Conservation (phyloP, 2,888 invertebrate species). For the Lacanobia oleracea region DNA sequence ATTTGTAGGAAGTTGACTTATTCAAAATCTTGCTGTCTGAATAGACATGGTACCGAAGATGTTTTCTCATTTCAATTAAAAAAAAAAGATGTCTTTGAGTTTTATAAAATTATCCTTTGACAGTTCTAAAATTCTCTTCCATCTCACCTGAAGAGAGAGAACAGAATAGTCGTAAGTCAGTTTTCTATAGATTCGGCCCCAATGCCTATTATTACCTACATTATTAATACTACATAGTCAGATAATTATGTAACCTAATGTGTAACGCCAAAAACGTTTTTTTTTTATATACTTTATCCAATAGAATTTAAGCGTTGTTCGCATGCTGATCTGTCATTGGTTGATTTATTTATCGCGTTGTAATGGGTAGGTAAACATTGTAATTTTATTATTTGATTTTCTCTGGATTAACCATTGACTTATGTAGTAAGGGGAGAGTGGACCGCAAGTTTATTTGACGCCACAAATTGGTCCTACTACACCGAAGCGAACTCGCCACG, state of each 20-base stretch:
- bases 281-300: constrained; percentile 8
- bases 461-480: too few species aligned
- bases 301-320: constrained; percentile 18
- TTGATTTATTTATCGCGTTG: constrained; percentile 28
- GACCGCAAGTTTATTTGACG: too few species aligned
- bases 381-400: constrained; percentile 45
- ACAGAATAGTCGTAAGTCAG: constrained; percentile 4
- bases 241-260: constrained; percentile 36
- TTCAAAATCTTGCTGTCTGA: not conserved
- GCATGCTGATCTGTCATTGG: constrained; percentile 34
- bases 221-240: constrained; percentile 29
- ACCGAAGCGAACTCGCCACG: too few species aligned
- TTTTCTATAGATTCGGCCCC: constrained; percentile 9
- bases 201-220: constrained; percentile 17
- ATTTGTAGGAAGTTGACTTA: constrained; percentile 9
- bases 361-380: constrained; percentile 22
- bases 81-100: not conserved
- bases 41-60: not conserved
- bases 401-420: constrained; percentile 31
- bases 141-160: not conserved
- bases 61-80: too few species aligned
- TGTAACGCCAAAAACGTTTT: constrained; percentile 43
- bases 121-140: not conserved
- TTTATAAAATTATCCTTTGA: not conserved
- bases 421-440: too few species aligned